Base-by-base conservation (phyloP, 2,113 vertebrate species). In the Benitochromis conjunctus region DNA sequence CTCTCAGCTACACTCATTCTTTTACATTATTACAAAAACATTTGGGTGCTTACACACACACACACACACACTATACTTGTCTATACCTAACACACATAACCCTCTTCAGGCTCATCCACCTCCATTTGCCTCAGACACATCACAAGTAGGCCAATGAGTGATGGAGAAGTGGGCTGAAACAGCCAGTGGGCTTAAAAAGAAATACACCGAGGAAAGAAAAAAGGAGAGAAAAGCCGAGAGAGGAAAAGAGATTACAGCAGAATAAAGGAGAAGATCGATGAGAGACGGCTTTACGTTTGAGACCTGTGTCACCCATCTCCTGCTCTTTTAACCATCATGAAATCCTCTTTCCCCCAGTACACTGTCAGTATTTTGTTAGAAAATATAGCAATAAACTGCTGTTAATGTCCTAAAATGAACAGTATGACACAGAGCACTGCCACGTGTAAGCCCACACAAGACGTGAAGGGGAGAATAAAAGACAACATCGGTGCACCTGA, bases 61-160 rank as follows among this genome's bases (percentile, higher is more conserved):
- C 19, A 18, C 14, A 51, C 31, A 18, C 14, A 57, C 55, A 13
- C 48, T 5, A 13, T 29, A 57, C 24, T 13, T 29, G 55, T 64
- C 64, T 54, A 38, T 60, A 83, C 83, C 77, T 81, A n/a, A 8
- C 53, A 91, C 66, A 19, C 57, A 86, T 36, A 88, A 55, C 46
- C 53, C 34, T 81, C 36, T 76, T 81, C 46, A 51, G 48, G 21
- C 51, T 58, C 80, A 78, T 77, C 82, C 86, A 85, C 83, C 80
- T 88, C 86, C 74, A 93, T 92, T 90, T 90, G 58, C 77, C 46
- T 79, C 80, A 82, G 85, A 91, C 88, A 86, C 81, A 85, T 87
- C 81, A 88, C 56, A 82, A 79, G 62, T 86, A 85, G 86, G 84
- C 84, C 86, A 85, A 6, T 81, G 89, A 90, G 89, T 29, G 79